phyloP scores from a whole-genome alignment of 2,113 vertebrate species.

The Rhea pennata region DNA sequence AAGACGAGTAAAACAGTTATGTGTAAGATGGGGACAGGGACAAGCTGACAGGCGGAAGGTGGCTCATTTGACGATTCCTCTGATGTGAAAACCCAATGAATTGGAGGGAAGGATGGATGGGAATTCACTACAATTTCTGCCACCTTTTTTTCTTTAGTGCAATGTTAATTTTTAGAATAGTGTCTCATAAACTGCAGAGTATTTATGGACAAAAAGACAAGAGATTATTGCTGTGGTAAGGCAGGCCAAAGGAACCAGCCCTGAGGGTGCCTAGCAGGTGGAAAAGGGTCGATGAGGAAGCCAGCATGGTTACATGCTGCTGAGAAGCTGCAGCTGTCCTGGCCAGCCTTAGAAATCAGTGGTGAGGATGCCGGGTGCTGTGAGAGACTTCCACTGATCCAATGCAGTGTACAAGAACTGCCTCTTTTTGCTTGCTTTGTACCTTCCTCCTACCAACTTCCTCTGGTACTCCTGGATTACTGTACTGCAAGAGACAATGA shows the following conservation, averaged over 20 bases:
- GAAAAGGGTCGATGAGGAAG: background rate
- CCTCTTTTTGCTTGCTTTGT: background rate
- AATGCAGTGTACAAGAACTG: background rate
- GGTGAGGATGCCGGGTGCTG: background rate
- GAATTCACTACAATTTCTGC: background rate
- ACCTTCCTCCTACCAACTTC: background rate
- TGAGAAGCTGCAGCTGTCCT: background rate
- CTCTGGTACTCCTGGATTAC: background rate
- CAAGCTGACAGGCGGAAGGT: background rate
- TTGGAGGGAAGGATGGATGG: background rate
- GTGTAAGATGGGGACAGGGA: background rate
- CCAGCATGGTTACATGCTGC: background rate
- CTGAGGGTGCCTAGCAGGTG: background rate
- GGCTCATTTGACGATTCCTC: background rate
- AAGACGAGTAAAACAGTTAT: background rate
- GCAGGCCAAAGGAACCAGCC: background rate
- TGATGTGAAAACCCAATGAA: background rate
- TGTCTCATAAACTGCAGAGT: background rate
- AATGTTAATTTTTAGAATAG: background rate
- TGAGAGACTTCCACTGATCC: background rate
- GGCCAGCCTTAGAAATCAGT: background rate
- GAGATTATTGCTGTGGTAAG: background rate
- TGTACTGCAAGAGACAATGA: background rate
- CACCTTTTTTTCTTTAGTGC: background rate
- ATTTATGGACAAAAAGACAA: background rate